Base-by-base conservation (phyloP, 2,888 invertebrate genomes). In the Sussaba pulchella region DNA sequence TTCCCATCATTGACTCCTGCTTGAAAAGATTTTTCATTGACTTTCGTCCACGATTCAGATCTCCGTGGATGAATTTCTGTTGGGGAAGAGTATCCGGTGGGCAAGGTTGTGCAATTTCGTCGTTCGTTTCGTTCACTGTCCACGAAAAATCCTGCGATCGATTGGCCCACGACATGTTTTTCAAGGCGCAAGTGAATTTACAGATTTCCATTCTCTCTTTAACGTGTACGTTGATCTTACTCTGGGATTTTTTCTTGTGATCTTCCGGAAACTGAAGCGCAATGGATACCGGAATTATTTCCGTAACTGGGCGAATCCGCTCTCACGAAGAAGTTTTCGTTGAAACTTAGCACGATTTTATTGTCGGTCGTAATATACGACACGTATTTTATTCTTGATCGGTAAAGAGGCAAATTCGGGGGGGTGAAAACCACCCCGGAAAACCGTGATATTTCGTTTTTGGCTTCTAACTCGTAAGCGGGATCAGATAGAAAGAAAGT, bases 151-250 rank as follows among this genome's bases (percentile, higher is more conserved):
- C 82, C 45, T 79, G 78, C 9, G 82, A 70, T 69, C 80, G 66
- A 36, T 82, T 73, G 0, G 82, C 64, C 82, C 82, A 82, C 2
- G 82, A 78, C 73, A 80, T 76, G 12, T 82, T 82, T 59, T 76
- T 82, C 6, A 82, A 36, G 14, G 73, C 17, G 21, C 82, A 82
- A 31, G 73, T 80, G 19, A 82, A 82, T 50, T 70, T 50, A 31
- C 82, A 82, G 3, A 82, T 41, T 5, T 78, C 52, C 2, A 59
- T 67, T 66, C 81, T 41, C 2, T 81, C 81, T 19, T 26, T 66
- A 2, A 41, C 59, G 14, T 67, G 50, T 2, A 70, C 8, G 10
- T 78, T 63, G 3, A 41, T 45, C 5, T 52, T 41, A n/a, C 70
- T 74, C 12, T 66, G 71, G 14, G 77, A 78, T 36, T 45, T 69